phyloP scores from a whole-genome alignment of 2,888 invertebrate species.

The Limnephilus rhombicus region DNA sequence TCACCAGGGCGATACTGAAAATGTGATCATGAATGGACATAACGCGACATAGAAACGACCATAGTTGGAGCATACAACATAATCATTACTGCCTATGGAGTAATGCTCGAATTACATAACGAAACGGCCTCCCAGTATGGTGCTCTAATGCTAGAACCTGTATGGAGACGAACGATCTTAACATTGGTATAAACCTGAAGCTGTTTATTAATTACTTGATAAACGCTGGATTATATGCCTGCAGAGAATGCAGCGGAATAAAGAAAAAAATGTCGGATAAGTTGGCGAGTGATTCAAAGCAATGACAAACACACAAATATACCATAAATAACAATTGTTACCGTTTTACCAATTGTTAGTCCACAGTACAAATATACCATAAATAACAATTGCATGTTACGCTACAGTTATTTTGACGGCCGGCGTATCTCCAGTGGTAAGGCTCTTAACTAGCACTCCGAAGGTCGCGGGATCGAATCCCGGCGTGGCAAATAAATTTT shows the following conservation, averaged over 20 bases:
- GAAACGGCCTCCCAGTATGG: background rate
- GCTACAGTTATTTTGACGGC: no score
- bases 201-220: constrained; percentile 21
- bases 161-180: background rate
- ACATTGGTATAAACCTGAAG: background rate
- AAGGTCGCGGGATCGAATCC: no score
- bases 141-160: background rate
- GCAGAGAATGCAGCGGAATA: background rate
- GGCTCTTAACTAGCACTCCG: no score
- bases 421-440: no score
- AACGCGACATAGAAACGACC: background rate
- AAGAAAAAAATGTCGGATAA: background rate
- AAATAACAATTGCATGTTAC: no score
- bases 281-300: no score
- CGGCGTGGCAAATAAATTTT: no score
- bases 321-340: no score
- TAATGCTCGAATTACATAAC: constrained; percentile 8
- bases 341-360: no score
- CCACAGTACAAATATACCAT: no score
- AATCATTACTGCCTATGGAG: background rate
- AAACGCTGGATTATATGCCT: background rate
- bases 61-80: background rate
- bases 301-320: no score
- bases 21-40: background rate
- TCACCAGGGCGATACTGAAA: background rate